These are phyloP conservation scores for Fregata magnificens DNA, from an alignment of 2,113 vertebrate genomes.

Conservation along the genomic window DNA sequence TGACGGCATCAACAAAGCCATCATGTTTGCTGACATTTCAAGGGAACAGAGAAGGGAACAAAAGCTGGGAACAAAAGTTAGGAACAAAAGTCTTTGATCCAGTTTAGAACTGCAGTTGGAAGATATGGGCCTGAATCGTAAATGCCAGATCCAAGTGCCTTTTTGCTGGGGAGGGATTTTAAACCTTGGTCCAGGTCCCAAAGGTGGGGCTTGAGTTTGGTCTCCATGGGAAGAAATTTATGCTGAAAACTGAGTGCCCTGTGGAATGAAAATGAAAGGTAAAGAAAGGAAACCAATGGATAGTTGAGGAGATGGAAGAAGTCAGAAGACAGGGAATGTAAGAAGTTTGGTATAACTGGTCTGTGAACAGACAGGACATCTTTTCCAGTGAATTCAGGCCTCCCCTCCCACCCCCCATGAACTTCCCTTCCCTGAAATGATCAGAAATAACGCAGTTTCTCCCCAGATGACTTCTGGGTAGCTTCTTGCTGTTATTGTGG, in stretches of 20 bases:
- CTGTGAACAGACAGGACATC: background rate
- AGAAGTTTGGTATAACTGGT: background rate
- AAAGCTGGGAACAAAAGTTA: constrained; percentile 11
- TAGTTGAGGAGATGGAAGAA: background rate
- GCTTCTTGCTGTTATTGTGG: constrained; percentile 26
- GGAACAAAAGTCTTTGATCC: constrained; percentile 24
- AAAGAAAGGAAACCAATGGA: background rate
- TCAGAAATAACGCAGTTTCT: constrained; percentile 2
- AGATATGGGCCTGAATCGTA: background rate
- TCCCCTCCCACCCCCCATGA: background rate
- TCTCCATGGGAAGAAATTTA: background rate
- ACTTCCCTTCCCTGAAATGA: background rate
- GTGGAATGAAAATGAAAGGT: background rate
- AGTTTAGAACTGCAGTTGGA: background rate
- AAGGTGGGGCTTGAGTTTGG: background rate
- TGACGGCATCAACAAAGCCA: constrained; percentile 4
- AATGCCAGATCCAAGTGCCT: background rate
- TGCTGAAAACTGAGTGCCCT: background rate
- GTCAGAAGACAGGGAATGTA: background rate
- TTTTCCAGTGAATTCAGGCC: background rate
- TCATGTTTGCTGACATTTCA: constrained; percentile 60
- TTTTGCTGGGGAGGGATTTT: background rate
- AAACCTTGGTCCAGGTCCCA: background rate
- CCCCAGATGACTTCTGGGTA: constrained; percentile 6
- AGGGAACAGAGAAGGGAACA: background rate